A percentile compares a stretch with the other conserved stretches of the same genome.
These are phyloP conservation scores for Megalonaias nervosa DNA, from an alignment of 1,140 invertebrate genomes.

Conservation along the genomic window DNA sequence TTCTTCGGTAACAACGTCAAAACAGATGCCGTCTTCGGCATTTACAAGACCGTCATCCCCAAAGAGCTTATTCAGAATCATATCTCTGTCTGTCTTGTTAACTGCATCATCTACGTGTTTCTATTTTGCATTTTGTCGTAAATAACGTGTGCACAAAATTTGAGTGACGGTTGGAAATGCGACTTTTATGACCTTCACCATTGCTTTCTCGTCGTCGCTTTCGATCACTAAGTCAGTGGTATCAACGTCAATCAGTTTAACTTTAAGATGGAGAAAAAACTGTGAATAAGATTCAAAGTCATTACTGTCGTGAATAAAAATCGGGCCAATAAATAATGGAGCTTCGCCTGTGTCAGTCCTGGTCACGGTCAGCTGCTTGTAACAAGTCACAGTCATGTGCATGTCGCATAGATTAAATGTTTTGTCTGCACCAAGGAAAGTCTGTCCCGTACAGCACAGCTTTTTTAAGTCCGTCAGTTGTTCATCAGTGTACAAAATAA, in stretches of 20 bases:
- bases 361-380: slow-evolving; percentile 11
- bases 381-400: slow-evolving; percentile 20
- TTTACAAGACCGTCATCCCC: slow-evolving; percentile 20
- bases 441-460: slow-evolving; percentile 11
- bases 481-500: slow-evolving; percentile 18
- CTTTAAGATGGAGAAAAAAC: slow-evolving; percentile 3
- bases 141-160: slow-evolving; percentile 25
- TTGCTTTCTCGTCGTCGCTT: slow-evolving; percentile 23
- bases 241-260: background rate
- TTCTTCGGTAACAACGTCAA: slow-evolving; percentile 27
- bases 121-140: slow-evolving; percentile 20
- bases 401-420: slow-evolving; percentile 13
- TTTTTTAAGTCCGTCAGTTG: slow-evolving; percentile 11
- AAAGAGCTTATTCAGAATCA: slow-evolving; percentile 23
- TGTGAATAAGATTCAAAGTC: slow-evolving; percentile 10
- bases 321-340: slow-evolving; percentile 6
- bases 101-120: too few species aligned
- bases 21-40: slow-evolving; percentile 30
- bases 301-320: slow-evolving; percentile 10
- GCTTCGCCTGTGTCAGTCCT: background rate
- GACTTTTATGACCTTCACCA: slow-evolving; percentile 21
- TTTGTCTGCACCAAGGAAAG: slow-evolving; percentile 13
- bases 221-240: too few species aligned
- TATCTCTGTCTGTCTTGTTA: slow-evolving; percentile 9
- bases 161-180: slow-evolving; percentile 20